Evolutionary conservation across 2,888 invertebrate genomes (phyloP).

Genomic region (Anthophora plumipes): DNA sequence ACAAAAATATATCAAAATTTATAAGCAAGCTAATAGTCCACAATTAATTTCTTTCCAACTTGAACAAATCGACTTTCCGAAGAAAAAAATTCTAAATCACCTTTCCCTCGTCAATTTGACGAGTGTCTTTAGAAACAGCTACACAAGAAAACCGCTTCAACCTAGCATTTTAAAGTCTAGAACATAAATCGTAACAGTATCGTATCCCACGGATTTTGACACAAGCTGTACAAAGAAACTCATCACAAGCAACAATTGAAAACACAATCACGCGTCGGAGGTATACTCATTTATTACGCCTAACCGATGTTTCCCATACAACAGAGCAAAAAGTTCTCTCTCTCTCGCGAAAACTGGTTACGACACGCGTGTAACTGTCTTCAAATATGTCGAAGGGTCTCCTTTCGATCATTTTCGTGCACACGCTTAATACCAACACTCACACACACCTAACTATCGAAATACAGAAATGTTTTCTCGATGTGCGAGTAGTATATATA

Average conservation of each 20-base stretch:
- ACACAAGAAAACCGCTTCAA: no score
- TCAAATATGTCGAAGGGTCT: not conserved
- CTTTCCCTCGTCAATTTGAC: no score
- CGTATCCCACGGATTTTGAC: not conserved
- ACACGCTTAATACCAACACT: no score
- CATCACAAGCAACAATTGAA: not conserved
- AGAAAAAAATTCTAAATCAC: no score
- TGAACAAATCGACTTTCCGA: no score
- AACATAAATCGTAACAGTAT: no score
- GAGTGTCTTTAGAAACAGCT: no score
- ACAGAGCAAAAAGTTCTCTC: not conserved
- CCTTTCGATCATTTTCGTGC: slow-evolving; percentile 14
- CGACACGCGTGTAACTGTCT: slow-evolving; percentile 14
- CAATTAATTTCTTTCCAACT: no score
- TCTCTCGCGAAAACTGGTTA: slow-evolving; percentile 13
- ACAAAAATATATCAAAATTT: no score
- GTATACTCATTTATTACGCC: slow-evolving; percentile 7
- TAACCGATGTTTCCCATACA: not conserved
- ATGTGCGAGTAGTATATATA: slow-evolving; percentile 36
- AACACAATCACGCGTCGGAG: not conserved
- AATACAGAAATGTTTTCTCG: not conserved
- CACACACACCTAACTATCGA: no score
- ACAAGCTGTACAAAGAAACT: not conserved
- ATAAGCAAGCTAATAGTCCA: no score
- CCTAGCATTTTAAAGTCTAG: no score